Evolutionary conservation across 2,888 invertebrate species (phyloP).

Genomic region (Erebia epiphron): DNA sequence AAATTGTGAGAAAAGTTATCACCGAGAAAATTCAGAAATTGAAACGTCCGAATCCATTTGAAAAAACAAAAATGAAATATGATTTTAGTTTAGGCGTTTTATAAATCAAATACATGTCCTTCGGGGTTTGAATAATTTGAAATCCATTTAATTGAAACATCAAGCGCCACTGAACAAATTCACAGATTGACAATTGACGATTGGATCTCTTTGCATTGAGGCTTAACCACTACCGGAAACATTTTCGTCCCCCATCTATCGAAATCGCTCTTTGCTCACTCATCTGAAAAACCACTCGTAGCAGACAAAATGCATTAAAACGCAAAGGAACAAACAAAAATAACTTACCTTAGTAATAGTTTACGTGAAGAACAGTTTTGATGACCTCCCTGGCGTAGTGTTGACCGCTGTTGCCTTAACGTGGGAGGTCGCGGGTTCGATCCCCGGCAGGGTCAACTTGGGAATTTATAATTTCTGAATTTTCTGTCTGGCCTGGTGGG

Average conservation of each 20-base stretch:
- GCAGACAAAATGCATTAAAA: constrained; percentile 10
- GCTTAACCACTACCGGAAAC: constrained; percentile 1
- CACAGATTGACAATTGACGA: constrained; percentile 10
- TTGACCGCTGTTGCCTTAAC: no score
- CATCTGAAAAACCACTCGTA: constrained; percentile 12
- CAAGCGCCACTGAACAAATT: constrained; percentile 10
- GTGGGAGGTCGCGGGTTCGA: no score
- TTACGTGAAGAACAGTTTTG: neutral
- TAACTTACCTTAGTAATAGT: neutral
- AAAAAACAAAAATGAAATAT: no score
- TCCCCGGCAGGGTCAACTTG: no score
- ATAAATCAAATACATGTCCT: neutral
- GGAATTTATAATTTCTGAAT: no score
- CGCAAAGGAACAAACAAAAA: neutral
- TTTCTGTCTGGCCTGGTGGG: no score
- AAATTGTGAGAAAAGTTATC: no score
- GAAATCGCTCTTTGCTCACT: constrained; percentile 12
- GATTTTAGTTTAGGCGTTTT: neutral
- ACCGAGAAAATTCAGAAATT: no score
- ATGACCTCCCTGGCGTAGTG: no score
- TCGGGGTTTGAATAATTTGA: neutral
- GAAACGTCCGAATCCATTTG: no score
- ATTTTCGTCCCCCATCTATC: constrained; percentile 14
- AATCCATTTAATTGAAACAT: neutral
- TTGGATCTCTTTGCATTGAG: constrained; percentile 16